These are phyloP conservation scores for Phoxinus dragarum DNA, from an alignment of 2,797 vertebrate genomes.

Conservation along the genomic window DNA sequence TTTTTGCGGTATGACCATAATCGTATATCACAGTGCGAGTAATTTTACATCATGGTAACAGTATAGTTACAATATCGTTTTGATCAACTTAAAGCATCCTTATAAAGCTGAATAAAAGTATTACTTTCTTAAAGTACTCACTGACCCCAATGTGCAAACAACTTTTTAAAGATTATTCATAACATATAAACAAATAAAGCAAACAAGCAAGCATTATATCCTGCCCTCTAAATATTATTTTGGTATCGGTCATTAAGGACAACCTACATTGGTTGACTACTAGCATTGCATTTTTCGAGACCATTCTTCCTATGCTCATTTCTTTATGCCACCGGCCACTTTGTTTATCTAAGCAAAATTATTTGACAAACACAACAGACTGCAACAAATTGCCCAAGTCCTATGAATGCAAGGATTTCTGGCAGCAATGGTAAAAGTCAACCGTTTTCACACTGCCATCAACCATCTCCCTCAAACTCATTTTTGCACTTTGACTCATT, in stretches of 20 bases:
- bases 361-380: slow-evolving; percentile 31
- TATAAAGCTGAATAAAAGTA: neutral
- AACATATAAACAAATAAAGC: neutral
- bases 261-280: neutral
- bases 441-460: slow-evolving; percentile 32
- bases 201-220: neutral
- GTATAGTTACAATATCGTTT: neutral
- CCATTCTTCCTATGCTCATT: neutral
- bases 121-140: neutral
- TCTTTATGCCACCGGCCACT: slow-evolving; percentile 1
- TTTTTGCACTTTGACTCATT: slow-evolving; percentile 41
- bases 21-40: slow-evolving; percentile 7
- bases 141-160: neutral
- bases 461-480: slow-evolving; percentile 11
- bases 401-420: slow-evolving; percentile 23
- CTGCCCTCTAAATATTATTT: neutral
- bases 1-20: slow-evolving; percentile 21
- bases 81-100: neutral
- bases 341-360: neutral
- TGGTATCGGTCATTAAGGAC: neutral
- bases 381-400: slow-evolving; percentile 29
- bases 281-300: neutral
- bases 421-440: slow-evolving; percentile 29
- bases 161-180: neutral
- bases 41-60: neutral